Base-by-base conservation (phyloP, 2,113 vertebrate genomes). In the Seriola aureovittata region DNA sequence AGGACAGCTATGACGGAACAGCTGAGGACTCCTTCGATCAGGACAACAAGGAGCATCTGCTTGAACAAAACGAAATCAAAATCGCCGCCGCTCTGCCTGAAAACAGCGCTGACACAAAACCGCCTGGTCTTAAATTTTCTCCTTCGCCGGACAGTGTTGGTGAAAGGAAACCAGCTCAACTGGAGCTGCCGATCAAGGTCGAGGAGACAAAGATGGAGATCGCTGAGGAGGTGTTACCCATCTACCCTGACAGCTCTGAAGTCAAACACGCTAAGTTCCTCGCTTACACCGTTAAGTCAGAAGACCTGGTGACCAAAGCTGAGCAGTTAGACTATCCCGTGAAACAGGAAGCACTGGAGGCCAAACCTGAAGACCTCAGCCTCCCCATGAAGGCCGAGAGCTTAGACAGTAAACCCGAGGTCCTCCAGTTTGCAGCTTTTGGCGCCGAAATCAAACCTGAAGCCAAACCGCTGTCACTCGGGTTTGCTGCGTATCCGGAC, bases 331-430 rank as follows among this genome's bases (percentile, higher is more conserved):
- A 86, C 8, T 91, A 55, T 78, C 82, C 81, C 0, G 69, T 93
- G 11, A 89, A 91, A 80, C 48, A 84, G 11, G 87, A 90, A 73
- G 32, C 60, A 0, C 36, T 59, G 54, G 88, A 93, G 57, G 4
- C 65, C 36, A 90, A 93, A 80, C 80, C 88, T 3, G 88, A 92
- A 71, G 80, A 88, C 63, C 84, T 92, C 0, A 91, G 82, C 21
- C 21, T 87, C 1, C 54, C 64, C 17, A 21, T 88, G 78, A 92
- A 91, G 75, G 75, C 87, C 0, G 88, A 92, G 64, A 73, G 23
- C 29, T 14, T 82, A 0, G 79, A 88, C 48, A n/a, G 21, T 0
- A 93, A 92, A 82, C 50, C 81, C 1, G 82, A 84, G 4, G 40
- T 64, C 10, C 79, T 92, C 7, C 89, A 84, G 32, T 85, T 89